Percentiles rank a stretch among this genome's conserved stretches.
phyloP scores from a whole-genome alignment of 2,888 invertebrate species.

The Metopia argyrocephala region DNA sequence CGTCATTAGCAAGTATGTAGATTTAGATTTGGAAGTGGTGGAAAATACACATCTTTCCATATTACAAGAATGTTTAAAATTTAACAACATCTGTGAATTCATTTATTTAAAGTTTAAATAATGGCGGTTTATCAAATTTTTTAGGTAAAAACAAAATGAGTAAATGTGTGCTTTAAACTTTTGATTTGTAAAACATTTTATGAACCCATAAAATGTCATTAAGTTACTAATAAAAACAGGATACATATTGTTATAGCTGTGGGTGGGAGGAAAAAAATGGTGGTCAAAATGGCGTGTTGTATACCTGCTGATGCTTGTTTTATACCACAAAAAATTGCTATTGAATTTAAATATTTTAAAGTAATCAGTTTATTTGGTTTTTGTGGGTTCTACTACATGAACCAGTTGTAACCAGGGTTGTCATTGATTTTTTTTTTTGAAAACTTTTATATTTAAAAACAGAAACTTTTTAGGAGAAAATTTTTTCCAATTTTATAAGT shows the following conservation, averaged over 20 bases:
- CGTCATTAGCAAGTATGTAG: no score
- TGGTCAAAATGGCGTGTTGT: not conserved
- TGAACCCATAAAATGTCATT: conserved; percentile 34
- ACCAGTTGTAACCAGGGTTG: conserved; percentile 5
- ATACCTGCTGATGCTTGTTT: conserved; percentile 20
- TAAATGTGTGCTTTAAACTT: no score
- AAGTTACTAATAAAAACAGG: conserved; percentile 16
- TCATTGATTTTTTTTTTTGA: no score
- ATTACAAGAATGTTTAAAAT: no score
- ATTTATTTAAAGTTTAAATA: conserved; percentile 3
- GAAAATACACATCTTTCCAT: no score
- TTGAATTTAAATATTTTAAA: conserved; percentile 50
- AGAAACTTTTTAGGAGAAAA: no score
- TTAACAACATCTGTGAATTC: no score
- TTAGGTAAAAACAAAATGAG: conserved; percentile 19
- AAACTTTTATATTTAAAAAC: no score
- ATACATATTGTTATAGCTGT: not conserved
- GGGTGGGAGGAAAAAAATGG: not conserved
- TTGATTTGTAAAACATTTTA: not conserved
- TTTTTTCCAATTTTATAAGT: no score
- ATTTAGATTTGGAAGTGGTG: no score
- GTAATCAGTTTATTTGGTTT: conserved; percentile 55
- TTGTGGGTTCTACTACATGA: conserved; percentile 39
- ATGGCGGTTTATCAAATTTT: no score
- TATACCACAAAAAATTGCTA: conserved; percentile 18